phyloP scores from a whole-genome alignment of 2,113 vertebrate genomes.

The western clawed frog (Xenopus tropicalis) region DNA sequence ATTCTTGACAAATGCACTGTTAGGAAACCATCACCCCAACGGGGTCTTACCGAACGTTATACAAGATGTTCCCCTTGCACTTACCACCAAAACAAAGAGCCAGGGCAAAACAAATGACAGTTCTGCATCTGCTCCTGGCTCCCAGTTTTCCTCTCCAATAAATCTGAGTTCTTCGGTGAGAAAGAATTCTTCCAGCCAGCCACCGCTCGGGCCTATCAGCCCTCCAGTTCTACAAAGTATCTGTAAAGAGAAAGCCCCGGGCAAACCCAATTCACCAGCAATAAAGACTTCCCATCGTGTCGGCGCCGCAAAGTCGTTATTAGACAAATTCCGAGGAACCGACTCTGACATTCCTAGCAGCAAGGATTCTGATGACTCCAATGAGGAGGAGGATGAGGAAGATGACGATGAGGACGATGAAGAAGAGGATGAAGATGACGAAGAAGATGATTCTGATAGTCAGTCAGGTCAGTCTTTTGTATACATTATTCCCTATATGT shows the following conservation, averaged over 20 bases:
- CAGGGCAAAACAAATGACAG: conserved; percentile 67
- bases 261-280: conserved; percentile 62
- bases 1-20: conserved; percentile 88
- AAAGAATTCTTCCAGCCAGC: conserved; percentile 62
- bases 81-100: conserved; percentile 78
- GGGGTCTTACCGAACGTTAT: conserved; percentile 75
- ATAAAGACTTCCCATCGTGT: conserved; percentile 70
- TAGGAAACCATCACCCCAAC: conserved; percentile 83
- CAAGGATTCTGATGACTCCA: conserved; percentile 88
- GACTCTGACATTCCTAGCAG: conserved; percentile 85
- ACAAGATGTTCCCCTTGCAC: conserved; percentile 89
- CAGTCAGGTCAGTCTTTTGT: conserved; percentile 80
- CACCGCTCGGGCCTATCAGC: conserved; percentile 56
- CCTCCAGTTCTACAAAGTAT: conserved; percentile 73
- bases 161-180: conserved; percentile 77
- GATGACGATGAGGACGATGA: conserved; percentile 87
- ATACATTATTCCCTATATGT: too few species aligned
- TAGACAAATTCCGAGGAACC: conserved; percentile 72
- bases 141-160: conserved; percentile 70
- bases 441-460: conserved; percentile 79
- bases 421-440: conserved; percentile 78
- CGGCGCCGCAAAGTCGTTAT: conserved; percentile 76
- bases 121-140: conserved; percentile 60
- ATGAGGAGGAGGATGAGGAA: conserved; percentile 88
- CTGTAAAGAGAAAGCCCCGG: conserved; percentile 75